A percentile compares a stretch with the other conserved stretches of the same genome.
Evolutionary conservation across 2,888 invertebrate species (phyloP).

Genomic region (Geophilus truncorum): DNA sequence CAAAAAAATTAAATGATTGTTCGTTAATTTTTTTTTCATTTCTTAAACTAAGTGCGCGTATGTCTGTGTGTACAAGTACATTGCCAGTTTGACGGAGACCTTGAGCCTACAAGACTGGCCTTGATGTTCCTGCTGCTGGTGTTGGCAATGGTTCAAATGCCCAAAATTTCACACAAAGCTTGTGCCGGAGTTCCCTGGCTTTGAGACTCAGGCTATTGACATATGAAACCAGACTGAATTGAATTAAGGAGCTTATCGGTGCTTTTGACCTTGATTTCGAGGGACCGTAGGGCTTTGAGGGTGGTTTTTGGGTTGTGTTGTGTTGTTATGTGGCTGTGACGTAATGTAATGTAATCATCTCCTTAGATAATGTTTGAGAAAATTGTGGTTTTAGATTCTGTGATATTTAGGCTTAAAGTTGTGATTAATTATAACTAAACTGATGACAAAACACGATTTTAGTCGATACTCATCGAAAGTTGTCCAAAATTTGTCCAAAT

Average conservation of each 20-base stretch:
- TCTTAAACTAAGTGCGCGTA: not conserved
- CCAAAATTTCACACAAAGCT: not conserved
- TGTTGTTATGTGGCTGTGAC: not conserved
- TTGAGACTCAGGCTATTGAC: not conserved
- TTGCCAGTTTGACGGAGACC: conserved; percentile 6
- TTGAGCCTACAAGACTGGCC: conserved; percentile 23
- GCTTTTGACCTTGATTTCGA: not conserved
- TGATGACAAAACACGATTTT: too few relatives aligned
- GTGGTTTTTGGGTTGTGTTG: not conserved
- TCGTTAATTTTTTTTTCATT: not conserved
- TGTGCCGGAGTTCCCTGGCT: not conserved
- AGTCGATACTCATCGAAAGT: too few relatives aligned
- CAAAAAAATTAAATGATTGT: not conserved
- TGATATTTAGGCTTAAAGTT: too few relatives aligned
- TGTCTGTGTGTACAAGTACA: not conserved
- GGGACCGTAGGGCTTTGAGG: too few relatives aligned
- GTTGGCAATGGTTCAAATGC: conserved; percentile 20
- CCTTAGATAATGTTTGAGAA: too few relatives aligned
- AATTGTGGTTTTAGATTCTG: too few relatives aligned
- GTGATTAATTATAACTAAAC: too few relatives aligned
- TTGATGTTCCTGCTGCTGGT: conserved; percentile 11
- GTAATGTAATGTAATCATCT: too few relatives aligned
- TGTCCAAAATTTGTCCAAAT: too few relatives aligned
- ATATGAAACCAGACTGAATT: not conserved
- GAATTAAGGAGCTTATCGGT: not conserved